phyloP scores from a whole-genome alignment of 2,888 invertebrate genomes.

The Amphipoea lucens region DNA sequence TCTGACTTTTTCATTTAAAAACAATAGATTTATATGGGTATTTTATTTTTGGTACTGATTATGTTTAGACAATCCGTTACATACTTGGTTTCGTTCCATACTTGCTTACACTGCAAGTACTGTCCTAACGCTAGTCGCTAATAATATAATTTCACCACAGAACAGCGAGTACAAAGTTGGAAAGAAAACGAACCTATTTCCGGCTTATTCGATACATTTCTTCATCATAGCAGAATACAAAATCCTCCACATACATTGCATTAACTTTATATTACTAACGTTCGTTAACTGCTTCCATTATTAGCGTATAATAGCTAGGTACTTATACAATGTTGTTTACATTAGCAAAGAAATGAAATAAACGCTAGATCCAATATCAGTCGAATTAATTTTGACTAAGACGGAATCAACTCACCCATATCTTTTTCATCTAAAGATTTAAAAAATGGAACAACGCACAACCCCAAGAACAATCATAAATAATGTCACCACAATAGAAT shows the following conservation, averaged over 20 bases:
- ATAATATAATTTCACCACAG: conserved; percentile 75
- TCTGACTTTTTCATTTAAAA: conserved; percentile 70
- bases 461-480: conserved; percentile 80
- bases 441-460: conserved; percentile 83
- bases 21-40: conserved; percentile 63
- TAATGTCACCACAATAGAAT: conserved; percentile 78
- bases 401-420: conserved; percentile 84
- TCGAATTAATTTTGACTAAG: conserved; percentile 83
- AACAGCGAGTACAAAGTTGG: conserved; percentile 77
- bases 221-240: conserved; percentile 51
- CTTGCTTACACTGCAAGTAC: conserved; percentile 68
- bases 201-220: conserved; percentile 51
- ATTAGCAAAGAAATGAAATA: conserved; percentile 69
- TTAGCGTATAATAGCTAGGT: conserved; percentile 61
- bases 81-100: conserved; percentile 57
- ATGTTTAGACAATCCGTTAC: conserved; percentile 69
- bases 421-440: conserved; percentile 69
- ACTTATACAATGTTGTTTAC: conserved; percentile 59
- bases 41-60: conserved; percentile 63
- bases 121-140: conserved; percentile 65
- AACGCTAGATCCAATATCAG: conserved; percentile 76
- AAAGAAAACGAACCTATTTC: conserved; percentile 65
- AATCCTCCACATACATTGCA: conserved; percentile 63
- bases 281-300: conserved; percentile 58
- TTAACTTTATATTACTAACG: conserved; percentile 49